phyloP scores from a whole-genome alignment of 2,797 vertebrate genomes.

The Cyclopterus lumpus region DNA sequence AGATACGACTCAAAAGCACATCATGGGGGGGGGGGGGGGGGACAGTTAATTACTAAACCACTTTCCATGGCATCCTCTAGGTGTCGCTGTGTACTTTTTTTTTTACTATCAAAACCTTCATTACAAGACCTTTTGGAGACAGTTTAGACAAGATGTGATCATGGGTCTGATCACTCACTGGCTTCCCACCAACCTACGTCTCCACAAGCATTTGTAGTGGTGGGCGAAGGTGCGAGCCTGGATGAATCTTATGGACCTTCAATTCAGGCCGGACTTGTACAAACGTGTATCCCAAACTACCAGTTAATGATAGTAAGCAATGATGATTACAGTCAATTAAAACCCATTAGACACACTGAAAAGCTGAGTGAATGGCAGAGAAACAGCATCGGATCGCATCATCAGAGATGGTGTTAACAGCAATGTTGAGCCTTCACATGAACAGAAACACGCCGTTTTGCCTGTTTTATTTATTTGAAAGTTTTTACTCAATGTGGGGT shows the following conservation, averaged over 20 bases:
- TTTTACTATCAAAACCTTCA: not conserved
- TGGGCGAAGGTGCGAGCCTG: not conserved
- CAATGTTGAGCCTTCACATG: not conserved
- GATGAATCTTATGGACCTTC: not conserved
- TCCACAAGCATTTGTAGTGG: not conserved
- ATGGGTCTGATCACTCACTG: not conserved
- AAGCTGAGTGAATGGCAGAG: not conserved
- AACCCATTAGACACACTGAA: not conserved
- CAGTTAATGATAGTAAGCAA: not conserved
- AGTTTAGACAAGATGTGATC: not conserved
- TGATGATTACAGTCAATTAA: not conserved
- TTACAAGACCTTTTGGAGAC: not conserved
- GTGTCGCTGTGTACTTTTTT: constrained; percentile 23
- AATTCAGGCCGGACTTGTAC: not conserved
- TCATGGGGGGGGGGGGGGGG: not conserved
- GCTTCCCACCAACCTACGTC: not conserved
- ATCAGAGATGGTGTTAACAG: not conserved
- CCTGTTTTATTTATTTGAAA: not conserved
- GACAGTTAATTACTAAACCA: not conserved
- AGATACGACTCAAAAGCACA: not conserved
- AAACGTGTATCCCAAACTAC: not conserved
- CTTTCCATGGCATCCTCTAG: not conserved
- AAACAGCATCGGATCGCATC: not conserved
- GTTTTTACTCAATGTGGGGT: not conserved
- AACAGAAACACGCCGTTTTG: not conserved